These are phyloP conservation scores for Myotis lucifugus DNA, from an alignment of 2,113 vertebrate genomes.

Conservation along the genomic window DNA sequence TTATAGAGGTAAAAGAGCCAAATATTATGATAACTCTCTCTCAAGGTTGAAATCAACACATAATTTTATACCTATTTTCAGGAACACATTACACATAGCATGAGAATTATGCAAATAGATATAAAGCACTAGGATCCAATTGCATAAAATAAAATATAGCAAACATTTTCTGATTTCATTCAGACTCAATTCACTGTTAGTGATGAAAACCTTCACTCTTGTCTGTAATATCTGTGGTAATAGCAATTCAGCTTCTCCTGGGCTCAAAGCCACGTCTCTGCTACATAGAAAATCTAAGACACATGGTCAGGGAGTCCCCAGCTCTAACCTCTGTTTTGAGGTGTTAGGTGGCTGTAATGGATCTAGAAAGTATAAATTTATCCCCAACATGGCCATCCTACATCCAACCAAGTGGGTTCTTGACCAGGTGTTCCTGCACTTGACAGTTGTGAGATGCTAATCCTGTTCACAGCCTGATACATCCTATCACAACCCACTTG, in stretches of 20 bases:
- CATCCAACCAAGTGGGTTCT: background rate
- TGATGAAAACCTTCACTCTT: background rate
- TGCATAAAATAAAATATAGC: background rate
- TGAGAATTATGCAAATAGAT: conserved; percentile 12
- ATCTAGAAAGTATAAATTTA: background rate
- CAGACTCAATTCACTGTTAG: background rate
- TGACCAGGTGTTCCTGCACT: fast-evolving
- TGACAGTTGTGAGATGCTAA: background rate
- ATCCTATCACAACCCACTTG: background rate
- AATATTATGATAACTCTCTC: conserved; percentile 34
- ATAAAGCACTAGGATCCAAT: background rate
- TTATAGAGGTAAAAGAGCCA: background rate
- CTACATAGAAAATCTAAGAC: background rate
- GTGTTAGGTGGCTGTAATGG: background rate
- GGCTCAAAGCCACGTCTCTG: background rate
- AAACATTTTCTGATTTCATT: background rate
- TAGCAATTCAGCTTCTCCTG: background rate
- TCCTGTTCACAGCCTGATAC: background rate
- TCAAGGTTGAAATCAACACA: conserved; percentile 18
- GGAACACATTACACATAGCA: background rate
- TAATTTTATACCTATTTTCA: conserved; percentile 31
- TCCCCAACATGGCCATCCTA: background rate
- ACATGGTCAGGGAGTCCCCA: background rate
- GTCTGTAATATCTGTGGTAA: too few relatives aligned
- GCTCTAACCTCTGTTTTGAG: background rate